Evolutionary conservation across 2,888 invertebrate genomes (phyloP).

Genomic region (Branchinecta sandiegonensis): DNA sequence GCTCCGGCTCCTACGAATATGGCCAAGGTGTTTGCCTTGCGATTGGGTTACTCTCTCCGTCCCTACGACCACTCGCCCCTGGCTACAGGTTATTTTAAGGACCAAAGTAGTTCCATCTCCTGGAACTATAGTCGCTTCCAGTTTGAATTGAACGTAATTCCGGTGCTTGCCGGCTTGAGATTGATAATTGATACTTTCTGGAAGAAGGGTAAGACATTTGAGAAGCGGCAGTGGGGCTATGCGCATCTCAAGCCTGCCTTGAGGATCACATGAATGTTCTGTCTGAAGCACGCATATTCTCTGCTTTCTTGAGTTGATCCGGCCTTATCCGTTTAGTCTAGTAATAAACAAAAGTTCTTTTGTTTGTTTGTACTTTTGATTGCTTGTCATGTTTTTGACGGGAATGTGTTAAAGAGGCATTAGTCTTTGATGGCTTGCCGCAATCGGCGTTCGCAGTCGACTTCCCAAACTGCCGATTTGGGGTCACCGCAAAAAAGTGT

Average conservation of each 20-base stretch:
- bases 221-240: background rate
- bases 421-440: no score
- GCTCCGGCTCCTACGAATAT: constrained; percentile 12
- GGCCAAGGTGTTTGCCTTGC: constrained; percentile 6
- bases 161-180: constrained; percentile 5
- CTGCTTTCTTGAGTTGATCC: background rate
- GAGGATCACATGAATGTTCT: no score
- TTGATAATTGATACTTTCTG: constrained; percentile 13
- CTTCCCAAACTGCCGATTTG: no score
- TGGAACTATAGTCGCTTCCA: background rate
- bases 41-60: constrained; percentile 13
- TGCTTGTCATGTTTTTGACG: no score
- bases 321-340: background rate
- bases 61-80: background rate
- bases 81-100: background rate
- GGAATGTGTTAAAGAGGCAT: no score
- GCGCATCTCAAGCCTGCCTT: no score
- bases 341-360: background rate
- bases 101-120: constrained; percentile 13
- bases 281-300: no score
- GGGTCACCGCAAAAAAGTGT: no score
- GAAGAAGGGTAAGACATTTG: background rate
- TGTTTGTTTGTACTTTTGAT: background rate
- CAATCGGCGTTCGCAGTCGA: no score
- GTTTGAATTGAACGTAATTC: constrained; percentile 11